Evolutionary conservation across 2,797 vertebrate species (phyloP), one percentile per base, ranked within the genome.

Genomic region (Bradypodion ventrale): DNA sequence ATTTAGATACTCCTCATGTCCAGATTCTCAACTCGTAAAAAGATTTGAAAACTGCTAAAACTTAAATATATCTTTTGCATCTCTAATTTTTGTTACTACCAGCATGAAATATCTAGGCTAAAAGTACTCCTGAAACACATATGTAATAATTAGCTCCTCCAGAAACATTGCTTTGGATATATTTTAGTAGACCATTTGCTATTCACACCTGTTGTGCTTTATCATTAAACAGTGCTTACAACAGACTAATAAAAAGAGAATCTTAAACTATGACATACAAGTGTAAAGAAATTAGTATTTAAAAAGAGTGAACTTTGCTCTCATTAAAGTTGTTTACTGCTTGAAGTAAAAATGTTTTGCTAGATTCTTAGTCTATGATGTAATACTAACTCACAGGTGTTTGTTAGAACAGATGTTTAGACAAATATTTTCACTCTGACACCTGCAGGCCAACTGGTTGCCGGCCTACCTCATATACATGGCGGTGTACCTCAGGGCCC

Each of bases 131-230:
- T 79, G 10, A 80, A 27, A 1, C 21, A 85, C 91, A 74, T 88
- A 69, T 16, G 0, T 2, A 89, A 74, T 82, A 0, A 87, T 86
- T 86, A 80, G 27, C 4, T 89, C 42, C 65, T 85, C 82, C 82
- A 82, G 84, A 91, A 91, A 84, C 81, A 86, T 84, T 83, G 12
- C 63, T 25, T 70, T 74, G 40, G 19, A 63, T 85, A 13, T 81
- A 80, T 87, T 90, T 87, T 85, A 87, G 90, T 70, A 79, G 44
- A 91, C 2, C 5, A 78, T 85, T 93, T 89, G 83, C 80, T 90
- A 86, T 86, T 92, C 78, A 85, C 25, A 80, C 90, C 52, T 91
- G 80, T 91, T 91, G 92, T 89, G 46, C 59, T 87, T 88, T 84
- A 75, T 86, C 89, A 93, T 89, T 90, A 89, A 92, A 78, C 69